Evolutionary conservation across 37 sponge, comb jelly and placozoan species (phyloP).

Genomic region (Hexactinellida sp.): DNA sequence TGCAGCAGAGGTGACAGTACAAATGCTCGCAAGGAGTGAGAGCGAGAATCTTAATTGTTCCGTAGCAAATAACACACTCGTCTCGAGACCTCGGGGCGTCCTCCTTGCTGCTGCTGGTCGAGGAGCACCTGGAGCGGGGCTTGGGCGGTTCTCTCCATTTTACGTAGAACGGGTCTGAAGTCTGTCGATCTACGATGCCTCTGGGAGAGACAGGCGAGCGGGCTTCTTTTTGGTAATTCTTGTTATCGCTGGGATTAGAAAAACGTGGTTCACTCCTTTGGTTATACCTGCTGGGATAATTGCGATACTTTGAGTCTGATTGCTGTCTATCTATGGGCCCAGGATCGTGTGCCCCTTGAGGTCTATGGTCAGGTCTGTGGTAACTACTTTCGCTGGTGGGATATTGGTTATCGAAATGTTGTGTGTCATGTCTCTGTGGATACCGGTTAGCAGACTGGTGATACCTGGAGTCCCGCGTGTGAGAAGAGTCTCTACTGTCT

Average conservation of each 20-base stretch:
- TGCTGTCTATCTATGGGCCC: too few species aligned
- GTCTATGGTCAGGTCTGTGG: background rate
- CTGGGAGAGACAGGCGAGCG: background rate
- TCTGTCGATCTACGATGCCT: background rate
- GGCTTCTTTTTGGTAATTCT: background rate
- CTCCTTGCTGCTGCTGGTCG: background rate
- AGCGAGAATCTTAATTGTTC: background rate
- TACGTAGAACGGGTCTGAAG: background rate
- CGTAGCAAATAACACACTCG: slow-evolving; percentile 2
- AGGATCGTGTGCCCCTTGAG: background rate
- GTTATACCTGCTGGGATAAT: too few species aligned
- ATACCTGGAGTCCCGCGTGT: background rate
- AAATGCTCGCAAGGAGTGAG: slow-evolving; percentile 54
- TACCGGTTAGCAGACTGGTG: background rate
- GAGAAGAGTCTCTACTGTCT: background rate
- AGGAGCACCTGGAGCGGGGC: background rate
- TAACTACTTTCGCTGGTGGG: background rate
- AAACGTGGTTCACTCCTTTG: too few species aligned
- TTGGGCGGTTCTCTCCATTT: background rate
- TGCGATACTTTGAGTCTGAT: too few species aligned
- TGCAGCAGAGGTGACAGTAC: slow-evolving; percentile 48
- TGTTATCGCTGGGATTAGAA: background rate
- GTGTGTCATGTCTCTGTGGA: background rate
- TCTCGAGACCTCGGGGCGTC: background rate
- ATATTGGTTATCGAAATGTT: background rate